Evolutionary conservation across 2,888 invertebrate genomes (phyloP).

Genomic region (Tenodera sinensis): DNA sequence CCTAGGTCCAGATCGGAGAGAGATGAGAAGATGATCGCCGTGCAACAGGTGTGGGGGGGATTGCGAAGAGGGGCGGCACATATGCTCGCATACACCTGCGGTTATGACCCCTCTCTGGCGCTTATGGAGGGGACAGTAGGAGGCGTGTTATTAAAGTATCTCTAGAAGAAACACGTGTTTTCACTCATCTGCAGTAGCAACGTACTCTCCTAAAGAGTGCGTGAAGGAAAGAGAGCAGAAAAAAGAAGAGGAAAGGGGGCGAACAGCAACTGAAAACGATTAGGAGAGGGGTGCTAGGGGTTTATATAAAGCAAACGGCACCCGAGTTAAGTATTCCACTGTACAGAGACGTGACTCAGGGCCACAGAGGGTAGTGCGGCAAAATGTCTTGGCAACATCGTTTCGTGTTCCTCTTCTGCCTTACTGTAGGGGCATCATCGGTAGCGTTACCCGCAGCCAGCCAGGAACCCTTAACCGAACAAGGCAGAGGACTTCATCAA

Average conservation of each 20-base stretch:
- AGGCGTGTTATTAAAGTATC: conserved; percentile 13
- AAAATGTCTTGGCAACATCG: conserved; percentile 6
- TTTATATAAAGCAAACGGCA: not conserved
- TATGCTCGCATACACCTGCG: not conserved
- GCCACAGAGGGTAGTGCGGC: not conserved
- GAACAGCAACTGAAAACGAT: not conserved
- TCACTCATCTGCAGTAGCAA: conserved; percentile 13
- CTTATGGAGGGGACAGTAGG: not conserved
- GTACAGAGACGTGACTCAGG: not conserved
- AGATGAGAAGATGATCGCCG: not conserved
- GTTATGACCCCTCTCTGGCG: not conserved
- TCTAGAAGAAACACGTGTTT: not conserved
- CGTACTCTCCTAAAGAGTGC: not conserved
- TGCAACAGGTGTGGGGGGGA: not conserved
- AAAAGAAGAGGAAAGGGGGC: not conserved
- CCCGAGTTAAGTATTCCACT: not conserved
- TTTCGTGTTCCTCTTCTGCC: not conserved
- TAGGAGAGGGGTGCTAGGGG: not conserved
- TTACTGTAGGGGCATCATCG: not conserved
- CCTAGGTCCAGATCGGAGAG: not conserved
- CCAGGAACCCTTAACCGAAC: conserved; percentile 46
- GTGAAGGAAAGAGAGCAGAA: not conserved
- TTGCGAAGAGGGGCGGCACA: not conserved
- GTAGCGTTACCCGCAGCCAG: conserved; percentile 13
- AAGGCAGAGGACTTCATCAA: conserved; percentile 49